These are phyloP conservation scores for Sitta carolinensis DNA, from an alignment of 2,797 vertebrate species.

Conservation along the genomic window DNA sequence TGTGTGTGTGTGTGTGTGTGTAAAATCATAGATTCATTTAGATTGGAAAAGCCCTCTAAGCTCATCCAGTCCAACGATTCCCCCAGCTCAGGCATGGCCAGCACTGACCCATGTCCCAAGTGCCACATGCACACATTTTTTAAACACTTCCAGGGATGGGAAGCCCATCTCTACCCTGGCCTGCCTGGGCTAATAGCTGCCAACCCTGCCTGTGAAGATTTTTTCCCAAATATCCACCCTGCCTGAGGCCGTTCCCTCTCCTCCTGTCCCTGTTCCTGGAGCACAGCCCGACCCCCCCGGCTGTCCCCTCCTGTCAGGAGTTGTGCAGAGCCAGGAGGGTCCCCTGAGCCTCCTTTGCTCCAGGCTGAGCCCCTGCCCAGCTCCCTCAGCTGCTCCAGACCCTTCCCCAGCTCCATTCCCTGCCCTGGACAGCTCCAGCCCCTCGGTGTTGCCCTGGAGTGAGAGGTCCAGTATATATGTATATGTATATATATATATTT, in stretches of 20 bases:
- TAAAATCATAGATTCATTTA: not conserved
- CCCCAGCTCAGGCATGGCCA: not conserved
- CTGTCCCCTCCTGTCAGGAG: not conserved
- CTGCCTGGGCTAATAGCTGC: no score
- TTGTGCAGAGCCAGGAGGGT: not conserved
- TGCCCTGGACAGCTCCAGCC: rapidly evolving
- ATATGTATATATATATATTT: no score
- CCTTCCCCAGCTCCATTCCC: rapidly evolving
- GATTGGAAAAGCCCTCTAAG: not conserved
- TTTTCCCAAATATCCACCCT: rapidly evolving
- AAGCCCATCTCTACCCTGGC: not conserved
- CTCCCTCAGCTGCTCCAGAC: not conserved
- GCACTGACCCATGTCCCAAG: rapidly evolving
- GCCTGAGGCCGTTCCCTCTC: rapidly evolving
- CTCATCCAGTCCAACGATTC: not conserved
- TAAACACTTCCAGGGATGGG: not conserved
- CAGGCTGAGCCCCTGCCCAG: not conserved
- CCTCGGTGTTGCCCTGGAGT: no score
- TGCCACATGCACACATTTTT: not conserved
- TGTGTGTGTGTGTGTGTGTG: no score
- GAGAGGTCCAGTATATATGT: no score
- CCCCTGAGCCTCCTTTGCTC: not conserved
- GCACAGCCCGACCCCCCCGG: rapidly evolving
- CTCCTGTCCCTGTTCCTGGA: not conserved
- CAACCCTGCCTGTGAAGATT: rapidly evolving